Base-by-base conservation (phyloP, 2,797 vertebrate genomes). In the Hypotaenidia okinawae region DNA sequence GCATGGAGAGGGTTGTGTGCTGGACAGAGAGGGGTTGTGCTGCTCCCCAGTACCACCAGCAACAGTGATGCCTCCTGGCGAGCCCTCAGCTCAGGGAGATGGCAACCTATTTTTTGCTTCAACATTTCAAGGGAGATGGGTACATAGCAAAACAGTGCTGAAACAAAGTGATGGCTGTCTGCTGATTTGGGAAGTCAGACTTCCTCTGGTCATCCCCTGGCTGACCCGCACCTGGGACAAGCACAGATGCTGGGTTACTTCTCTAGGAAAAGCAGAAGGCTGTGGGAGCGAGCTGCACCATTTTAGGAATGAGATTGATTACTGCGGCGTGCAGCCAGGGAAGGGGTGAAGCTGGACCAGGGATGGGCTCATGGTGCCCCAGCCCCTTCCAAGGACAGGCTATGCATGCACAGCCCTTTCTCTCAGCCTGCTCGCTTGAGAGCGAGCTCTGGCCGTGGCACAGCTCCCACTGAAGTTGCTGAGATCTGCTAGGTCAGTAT, bases 361-460 rank as follows among this genome's bases (percentile, higher is more conserved):
- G 25, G 16, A 22, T 1, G 2, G 37, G 23, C 30, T 77, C 0
- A 0, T 2, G 57, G 52, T 45, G 33, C 32, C 17, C 10, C 18
- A 66, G 17, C 16, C 28, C 10, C 25, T 82, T 59, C 33, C n/a
- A 33, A 43, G 41, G 16, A 23, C 35, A 55, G 58, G 11, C 39
- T 72, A 0, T 39, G 37, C 25, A 19, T 1, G 2, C 28, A 13
- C 18, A 72, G 59, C 45, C 49, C 67, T 87, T 91, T 23, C 39
- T 58, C 64, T 41, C 1, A 5, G 19, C n/a, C 55, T 67, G 13
- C 11, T 62, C 7, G 2, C 61, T 37, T 1, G 0, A 43, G 54
- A 32, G 4, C 1, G 2, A 64, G 13, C 17, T 75, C 67, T 72
- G 17, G 3, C 43, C 3, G 1, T 6, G 41, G 57, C 57, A 51